Base-by-base conservation (phyloP, 2,797 vertebrate genomes). In the Poeciliopsis infans region DNA sequence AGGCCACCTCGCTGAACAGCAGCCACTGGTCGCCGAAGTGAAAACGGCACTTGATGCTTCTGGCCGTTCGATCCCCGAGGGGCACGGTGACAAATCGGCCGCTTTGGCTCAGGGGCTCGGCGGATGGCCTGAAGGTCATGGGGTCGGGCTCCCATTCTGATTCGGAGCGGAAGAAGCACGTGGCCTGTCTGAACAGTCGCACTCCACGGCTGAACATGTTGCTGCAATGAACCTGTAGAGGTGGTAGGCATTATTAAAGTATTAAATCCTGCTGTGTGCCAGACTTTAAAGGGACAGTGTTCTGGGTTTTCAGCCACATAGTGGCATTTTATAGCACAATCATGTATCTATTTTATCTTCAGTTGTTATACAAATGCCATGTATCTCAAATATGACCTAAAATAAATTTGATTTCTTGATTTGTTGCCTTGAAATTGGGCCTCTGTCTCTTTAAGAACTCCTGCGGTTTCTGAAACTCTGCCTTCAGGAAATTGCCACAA, bases 1-100 rank as follows among this genome's bases (percentile, higher is more conserved):
- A 99, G 83, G 98, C 97, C 90, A 99, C 97, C 92, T 99, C 98
- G 4, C 98, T 99, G 95, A 99, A 97, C 96, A 99, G 96, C 97
- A 99, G 96, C 98, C 98, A 99, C 41, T 94, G 85, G 25, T 98
- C 98, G 0, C 95, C 94, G 0, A 99, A 99, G 91, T 97, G 96
- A 90, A 97, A 99, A 49, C 96, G 97, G 83, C 98, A 99, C 88
- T 96, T 97, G 90, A 99, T 97, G 90, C 96, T 93, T 0, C 94
- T 97, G 88, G 98, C 98, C 94, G 97, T 99, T 82, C 94, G 97
- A 89, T 97, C 97, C 31, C 97, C 95, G 3, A 99, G 96, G 31
- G 97, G 93, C 84, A 99, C 97, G 0, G 96, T 97, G 92, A 99
- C 94, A 0, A 99, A 99, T 6, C 97, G 97, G 11, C 98, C 96